Percentiles rank a stretch among this genome's conserved stretches.
Conservation (phyloP, 1,140 invertebrate genomes). For the Aphis craccivora region DNA sequence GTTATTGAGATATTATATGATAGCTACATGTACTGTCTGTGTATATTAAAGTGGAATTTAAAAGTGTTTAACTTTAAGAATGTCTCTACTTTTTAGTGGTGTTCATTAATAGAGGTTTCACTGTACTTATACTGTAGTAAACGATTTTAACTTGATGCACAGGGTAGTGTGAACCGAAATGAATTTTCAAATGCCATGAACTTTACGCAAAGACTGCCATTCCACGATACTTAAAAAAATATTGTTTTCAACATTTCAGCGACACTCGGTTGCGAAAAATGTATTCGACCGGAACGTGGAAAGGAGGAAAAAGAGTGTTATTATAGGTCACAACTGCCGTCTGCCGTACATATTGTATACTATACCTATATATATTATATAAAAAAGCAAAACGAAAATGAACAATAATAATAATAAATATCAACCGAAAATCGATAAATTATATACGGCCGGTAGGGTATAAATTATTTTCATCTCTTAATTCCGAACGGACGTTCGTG, state of each 20-base stretch:
- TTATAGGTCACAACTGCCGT: slow-evolving; percentile 29
- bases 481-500: slow-evolving; percentile 31
- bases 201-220: slow-evolving; percentile 13
- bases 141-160: neutral
- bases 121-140: neutral
- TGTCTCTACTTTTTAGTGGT: neutral
- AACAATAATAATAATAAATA: slow-evolving; percentile 26
- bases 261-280: neutral
- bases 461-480: slow-evolving; percentile 32
- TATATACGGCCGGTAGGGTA: neutral
- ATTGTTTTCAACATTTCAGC: slow-evolving; percentile 17
- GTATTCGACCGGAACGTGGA: slow-evolving; percentile 10
- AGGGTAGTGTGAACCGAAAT: neutral
- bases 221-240: neutral
- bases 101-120: neutral
- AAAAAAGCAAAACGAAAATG: neutral
- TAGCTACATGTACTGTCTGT: no score
- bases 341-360: neutral
- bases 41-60: no score
- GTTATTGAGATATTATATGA: no score
- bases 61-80: no score
- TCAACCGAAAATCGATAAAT: slow-evolving; percentile 38
- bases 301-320: neutral
- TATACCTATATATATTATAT: neutral
- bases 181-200: slow-evolving; percentile 28